Conservation (phyloP, 1,140 invertebrate genomes). For the Helicoverpa zea region DNA sequence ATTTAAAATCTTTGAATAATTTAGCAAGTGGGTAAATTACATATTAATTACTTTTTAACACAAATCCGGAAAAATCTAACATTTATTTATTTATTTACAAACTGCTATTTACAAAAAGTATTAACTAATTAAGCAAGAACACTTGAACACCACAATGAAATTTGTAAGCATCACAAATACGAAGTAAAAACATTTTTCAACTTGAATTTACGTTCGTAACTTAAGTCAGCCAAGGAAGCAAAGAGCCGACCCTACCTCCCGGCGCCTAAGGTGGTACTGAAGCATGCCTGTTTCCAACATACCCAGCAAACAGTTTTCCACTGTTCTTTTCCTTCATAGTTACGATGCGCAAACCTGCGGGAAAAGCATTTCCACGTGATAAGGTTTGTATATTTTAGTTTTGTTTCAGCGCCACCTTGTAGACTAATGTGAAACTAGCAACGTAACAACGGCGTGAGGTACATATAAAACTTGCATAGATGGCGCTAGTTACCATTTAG, state of each 20-base stretch:
- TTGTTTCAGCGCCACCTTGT: slow-evolving; percentile 62
- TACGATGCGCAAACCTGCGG: slow-evolving; percentile 77
- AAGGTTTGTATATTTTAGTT: slow-evolving; percentile 58
- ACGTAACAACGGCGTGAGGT: too few species aligned
- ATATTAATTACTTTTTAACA: slow-evolving; percentile 21
- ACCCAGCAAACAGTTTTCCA: slow-evolving; percentile 68
- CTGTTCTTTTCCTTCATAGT: slow-evolving; percentile 70
- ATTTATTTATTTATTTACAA: slow-evolving; percentile 25
- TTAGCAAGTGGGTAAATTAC: too few species aligned
- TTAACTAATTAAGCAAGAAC: slow-evolving; percentile 13
- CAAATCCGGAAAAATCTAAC: slow-evolving; percentile 16
- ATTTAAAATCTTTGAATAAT: too few species aligned
- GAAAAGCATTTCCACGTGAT: slow-evolving; percentile 75
- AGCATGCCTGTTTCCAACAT: slow-evolving; percentile 57
- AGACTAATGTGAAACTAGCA: slow-evolving; percentile 43
- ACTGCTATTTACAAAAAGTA: slow-evolving; percentile 29
- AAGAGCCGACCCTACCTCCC: slow-evolving; percentile 48
- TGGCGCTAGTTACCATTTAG: background rate
- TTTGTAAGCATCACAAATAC: slow-evolving; percentile 11
- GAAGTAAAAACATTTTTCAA: slow-evolving; percentile 45
- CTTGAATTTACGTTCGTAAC: slow-evolving; percentile 57
- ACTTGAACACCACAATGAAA: slow-evolving; percentile 34
- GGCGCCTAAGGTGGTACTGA: slow-evolving; percentile 73
- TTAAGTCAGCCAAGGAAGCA: slow-evolving; percentile 40
- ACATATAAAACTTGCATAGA: background rate